Base-by-base conservation (phyloP, 2,113 vertebrate species). In the Halcyon senegalensis region DNA sequence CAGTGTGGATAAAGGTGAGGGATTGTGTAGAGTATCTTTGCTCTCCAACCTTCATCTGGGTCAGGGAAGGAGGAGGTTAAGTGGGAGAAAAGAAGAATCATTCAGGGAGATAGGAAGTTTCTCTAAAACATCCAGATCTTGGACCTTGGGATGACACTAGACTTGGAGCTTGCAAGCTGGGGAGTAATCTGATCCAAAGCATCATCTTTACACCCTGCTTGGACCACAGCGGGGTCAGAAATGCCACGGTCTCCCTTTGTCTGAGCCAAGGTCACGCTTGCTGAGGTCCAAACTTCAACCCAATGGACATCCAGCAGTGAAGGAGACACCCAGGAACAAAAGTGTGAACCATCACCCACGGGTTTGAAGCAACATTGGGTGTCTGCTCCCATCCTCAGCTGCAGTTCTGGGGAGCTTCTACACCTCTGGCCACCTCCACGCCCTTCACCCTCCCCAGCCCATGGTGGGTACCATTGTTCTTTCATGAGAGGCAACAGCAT, bases 211-310 rank as follows among this genome's bases (percentile, higher is more conserved):
- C 20, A 16, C 16, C 27, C 41, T 8, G 9, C 27, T 37, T 58
- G 56, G 55, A 15, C 28, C 1, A 1, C 46, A 15, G 73, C 56
- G 39, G 69, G 63, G 2, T 21, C 43, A 66, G 88, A 41, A 83
- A 46, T 3, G 2, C 31, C 56, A 9, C 0, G 0, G 6, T 25
- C 4, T 16, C 16, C 56, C 58, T 48, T 0, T 1, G 28, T n/a
- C 33, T 2, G 30, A 78, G 64, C 44, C 76, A 53, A 50, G 43
- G 7, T 31, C 59, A 20, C 0, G 0, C 50, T 67, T 39, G 27
- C 37, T 18, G 18, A 75, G 20, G 37, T 50, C 48, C 69, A 23
- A 37, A 13, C n/a, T 28, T 25, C 66, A 78, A 33, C 70, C 44
- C 48, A 4, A 72, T 2, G 0, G 28, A 48, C 9, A 16, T 37